Base-by-base conservation (phyloP, 2,888 invertebrate species). In the Diogma glabrata region DNA sequence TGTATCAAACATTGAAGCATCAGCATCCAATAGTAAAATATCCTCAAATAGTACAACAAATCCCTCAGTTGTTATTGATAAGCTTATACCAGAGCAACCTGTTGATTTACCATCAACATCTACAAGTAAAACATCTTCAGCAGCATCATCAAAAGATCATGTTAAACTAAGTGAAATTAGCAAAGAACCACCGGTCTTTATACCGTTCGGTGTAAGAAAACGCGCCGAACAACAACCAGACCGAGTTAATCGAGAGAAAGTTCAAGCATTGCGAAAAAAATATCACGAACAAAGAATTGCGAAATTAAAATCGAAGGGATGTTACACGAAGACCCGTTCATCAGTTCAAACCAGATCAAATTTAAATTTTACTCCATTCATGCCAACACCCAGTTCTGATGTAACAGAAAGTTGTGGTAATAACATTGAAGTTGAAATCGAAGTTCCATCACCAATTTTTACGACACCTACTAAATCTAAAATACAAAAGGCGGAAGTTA, bases 271-370 rank as follows among this genome's bases (percentile, higher is more conserved):
- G 19, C 72, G 76, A 52, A 73, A 75, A 57, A 78, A 78, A 60
- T 77, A 78, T 60, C 77, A 77, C 58, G 77, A 77, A 55, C 79
- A 79, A 60, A 72, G 76, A 57, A 67, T 78, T 60, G 77, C 77
- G 3, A 78, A 78, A 17, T 33, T 48, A n/a, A 19, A 22, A 33
- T 17, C 30, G 3, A 30, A 30, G 22, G 26, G 57, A 50, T 59
- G 24, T 24, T 46, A 14, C 10, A 24, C 16, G 23, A 46, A 46
- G 24, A 16, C 22, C 6, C 46, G 46, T 16, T 24, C 46, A 16
- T 24, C 46, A 9, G 24, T 46, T 24, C 46, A 46, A 19, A 46
- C 46, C 6, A 5, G 46, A 6, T 46, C 46, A 16, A 46, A 46
- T 46, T 17, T 43, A 8, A 43, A 43, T 9, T n/a, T n/a, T n/a